A percentile compares a stretch with the other conserved stretches of the same genome.
These are phyloP conservation scores for Neoscelio sp. DNA, from an alignment of 2,888 invertebrate genomes.

Conservation along the genomic window DNA sequence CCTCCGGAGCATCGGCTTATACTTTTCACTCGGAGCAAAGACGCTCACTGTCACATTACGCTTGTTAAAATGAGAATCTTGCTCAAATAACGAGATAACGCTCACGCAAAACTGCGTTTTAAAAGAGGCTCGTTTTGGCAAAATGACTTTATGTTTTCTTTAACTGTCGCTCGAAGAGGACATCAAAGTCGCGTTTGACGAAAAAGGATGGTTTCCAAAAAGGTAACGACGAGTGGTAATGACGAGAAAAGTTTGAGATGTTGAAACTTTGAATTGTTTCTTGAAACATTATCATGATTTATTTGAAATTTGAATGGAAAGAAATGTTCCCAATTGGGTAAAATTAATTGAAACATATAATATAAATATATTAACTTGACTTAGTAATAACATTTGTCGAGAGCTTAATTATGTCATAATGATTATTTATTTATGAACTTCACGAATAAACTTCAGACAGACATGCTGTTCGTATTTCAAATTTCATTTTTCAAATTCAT, in stretches of 20 bases:
- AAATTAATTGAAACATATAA: background rate
- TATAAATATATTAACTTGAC: too few species aligned
- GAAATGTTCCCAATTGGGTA: too few species aligned
- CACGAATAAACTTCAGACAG: too few species aligned
- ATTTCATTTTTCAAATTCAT: too few species aligned
- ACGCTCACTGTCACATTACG: constrained; percentile 8
- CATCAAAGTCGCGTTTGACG: constrained; percentile 4
- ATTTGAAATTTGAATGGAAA: background rate
- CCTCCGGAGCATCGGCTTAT: background rate
- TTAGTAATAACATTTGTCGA: too few species aligned
- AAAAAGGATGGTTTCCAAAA: constrained; percentile 38
- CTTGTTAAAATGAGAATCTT: constrained; percentile 38
- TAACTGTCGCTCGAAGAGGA: constrained; percentile 31
- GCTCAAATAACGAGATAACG: constrained; percentile 48
- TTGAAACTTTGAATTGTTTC: background rate
- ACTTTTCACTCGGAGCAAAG: constrained; percentile 8
- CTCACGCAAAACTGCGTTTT: constrained; percentile 25
- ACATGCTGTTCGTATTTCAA: too few species aligned
- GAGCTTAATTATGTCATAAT: too few species aligned
- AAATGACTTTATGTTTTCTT: constrained; percentile 32
- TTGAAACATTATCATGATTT: background rate
- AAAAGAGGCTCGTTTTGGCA: constrained; percentile 16
- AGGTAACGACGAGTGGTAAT: constrained; percentile 15
- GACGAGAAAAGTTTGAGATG: background rate
- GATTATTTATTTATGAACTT: too few species aligned